phyloP scores from a whole-genome alignment of 64 coral and sea anemone genomes.

The Hydrozoanthus tunicans region DNA sequence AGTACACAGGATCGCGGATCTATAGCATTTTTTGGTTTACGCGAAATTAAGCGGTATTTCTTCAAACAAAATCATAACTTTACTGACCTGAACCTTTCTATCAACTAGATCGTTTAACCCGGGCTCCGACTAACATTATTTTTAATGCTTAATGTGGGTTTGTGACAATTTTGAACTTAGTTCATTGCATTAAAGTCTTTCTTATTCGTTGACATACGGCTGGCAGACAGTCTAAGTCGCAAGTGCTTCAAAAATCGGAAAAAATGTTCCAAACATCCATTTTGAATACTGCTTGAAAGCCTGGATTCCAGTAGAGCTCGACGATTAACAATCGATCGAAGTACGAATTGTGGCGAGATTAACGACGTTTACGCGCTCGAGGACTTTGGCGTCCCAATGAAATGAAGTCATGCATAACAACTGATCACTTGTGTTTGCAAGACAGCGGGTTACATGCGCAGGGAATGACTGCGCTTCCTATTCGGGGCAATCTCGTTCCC shows the following conservation, averaged over 20 bases:
- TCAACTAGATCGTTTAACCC: conserved; percentile 18
- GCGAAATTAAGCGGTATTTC: background rate
- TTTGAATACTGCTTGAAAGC: background rate
- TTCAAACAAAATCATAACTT: conserved; percentile 24
- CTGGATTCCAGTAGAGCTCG: conserved; percentile 2
- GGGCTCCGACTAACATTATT: conserved; percentile 26
- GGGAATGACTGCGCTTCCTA: too few relatives aligned
- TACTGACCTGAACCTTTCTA: background rate
- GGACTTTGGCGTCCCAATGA: too few relatives aligned
- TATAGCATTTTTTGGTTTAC: background rate
- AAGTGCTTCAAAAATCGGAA: conserved; percentile 24
- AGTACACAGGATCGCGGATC: background rate
- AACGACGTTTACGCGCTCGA: background rate
- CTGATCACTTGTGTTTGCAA: too few relatives aligned
- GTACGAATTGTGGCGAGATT: background rate
- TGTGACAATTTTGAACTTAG: conserved; percentile 9
- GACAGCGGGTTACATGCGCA: too few relatives aligned
- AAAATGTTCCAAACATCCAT: conserved; percentile 29
- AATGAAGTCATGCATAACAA: too few relatives aligned
- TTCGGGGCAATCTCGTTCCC: too few relatives aligned
- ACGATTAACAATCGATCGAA: conserved; percentile 23
- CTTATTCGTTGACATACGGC: background rate
- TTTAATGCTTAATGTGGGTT: conserved; percentile 3
- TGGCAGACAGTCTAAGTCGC: background rate
- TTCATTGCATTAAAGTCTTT: conserved; percentile 27